Percentiles rank a stretch among this genome's conserved stretches.
Evolutionary conservation across 2,797 vertebrate species (phyloP).

Genomic region (Silurus lanzhouensis): DNA sequence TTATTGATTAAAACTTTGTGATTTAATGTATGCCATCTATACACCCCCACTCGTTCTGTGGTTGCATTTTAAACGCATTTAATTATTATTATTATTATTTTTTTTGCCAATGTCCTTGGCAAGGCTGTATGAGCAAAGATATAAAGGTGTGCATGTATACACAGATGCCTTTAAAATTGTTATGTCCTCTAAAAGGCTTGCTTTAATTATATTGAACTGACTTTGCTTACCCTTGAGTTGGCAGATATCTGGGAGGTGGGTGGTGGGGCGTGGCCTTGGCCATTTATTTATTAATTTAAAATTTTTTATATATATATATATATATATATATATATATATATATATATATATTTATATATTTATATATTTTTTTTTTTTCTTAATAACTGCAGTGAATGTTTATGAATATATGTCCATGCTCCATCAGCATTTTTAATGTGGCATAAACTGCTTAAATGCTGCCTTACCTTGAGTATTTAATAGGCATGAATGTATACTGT

Average conservation of each 20-base stretch:
- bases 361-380: background rate
- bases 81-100: constrained; percentile 23
- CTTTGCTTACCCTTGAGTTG: constrained; percentile 60
- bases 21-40: constrained; percentile 18
- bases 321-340: background rate
- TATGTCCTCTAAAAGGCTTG: constrained; percentile 55
- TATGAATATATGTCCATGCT: background rate
- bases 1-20: constrained; percentile 27
- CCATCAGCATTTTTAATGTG: constrained; percentile 47
- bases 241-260: constrained; percentile 23
- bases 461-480: background rate
- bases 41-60: background rate
- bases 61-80: constrained; percentile 25
- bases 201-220: constrained; percentile 57
- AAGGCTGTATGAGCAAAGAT: constrained; percentile 27
- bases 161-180: constrained; percentile 39
- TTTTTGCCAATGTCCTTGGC: constrained; percentile 33
- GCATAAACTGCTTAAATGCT: constrained; percentile 8
- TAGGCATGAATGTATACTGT: background rate
- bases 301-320: background rate
- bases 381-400: background rate
- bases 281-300: background rate
- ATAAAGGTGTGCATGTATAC: constrained; percentile 43
- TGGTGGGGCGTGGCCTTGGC: constrained; percentile 14
- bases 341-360: background rate